A percentile compares a stretch with the other conserved stretches of the same genome.
phyloP scores from a whole-genome alignment of 2,113 vertebrate species.

The Istiophorus platypterus region DNA sequence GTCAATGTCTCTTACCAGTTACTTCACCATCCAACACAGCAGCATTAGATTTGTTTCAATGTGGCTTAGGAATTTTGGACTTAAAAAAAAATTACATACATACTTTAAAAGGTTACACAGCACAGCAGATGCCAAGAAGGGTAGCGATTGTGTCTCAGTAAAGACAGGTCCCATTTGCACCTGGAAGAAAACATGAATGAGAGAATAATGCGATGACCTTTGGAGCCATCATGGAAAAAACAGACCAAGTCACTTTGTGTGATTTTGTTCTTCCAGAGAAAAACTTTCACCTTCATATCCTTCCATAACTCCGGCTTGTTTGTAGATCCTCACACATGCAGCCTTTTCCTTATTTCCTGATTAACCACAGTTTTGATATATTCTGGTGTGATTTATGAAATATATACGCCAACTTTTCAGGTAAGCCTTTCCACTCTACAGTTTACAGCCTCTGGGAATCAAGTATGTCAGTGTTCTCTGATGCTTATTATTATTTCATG shows the following conservation, averaged over 20 bases:
- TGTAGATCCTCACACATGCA: background rate
- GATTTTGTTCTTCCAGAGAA: too few relatives aligned
- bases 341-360: background rate
- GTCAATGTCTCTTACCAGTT: background rate
- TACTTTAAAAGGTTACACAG: background rate
- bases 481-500: constrained; percentile 3
- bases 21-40: background rate
- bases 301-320: too few relatives aligned
- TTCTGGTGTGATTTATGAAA: background rate
- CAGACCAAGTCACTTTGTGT: background rate
- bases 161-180: background rate
- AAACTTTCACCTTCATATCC: background rate
- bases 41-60: background rate
- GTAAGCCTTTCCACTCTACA: background rate
- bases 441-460: background rate
- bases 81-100: background rate
- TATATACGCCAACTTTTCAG: background rate
- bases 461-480: background rate
- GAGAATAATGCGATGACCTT: background rate
- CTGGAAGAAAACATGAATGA: background rate
- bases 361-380: background rate
- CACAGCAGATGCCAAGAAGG: background rate
- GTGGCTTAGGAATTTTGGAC: background rate
- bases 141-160: background rate
- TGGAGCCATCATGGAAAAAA: background rate